Evolutionary conservation across 2,888 invertebrate species (phyloP).

Genomic region (Dendrolimus pini): DNA sequence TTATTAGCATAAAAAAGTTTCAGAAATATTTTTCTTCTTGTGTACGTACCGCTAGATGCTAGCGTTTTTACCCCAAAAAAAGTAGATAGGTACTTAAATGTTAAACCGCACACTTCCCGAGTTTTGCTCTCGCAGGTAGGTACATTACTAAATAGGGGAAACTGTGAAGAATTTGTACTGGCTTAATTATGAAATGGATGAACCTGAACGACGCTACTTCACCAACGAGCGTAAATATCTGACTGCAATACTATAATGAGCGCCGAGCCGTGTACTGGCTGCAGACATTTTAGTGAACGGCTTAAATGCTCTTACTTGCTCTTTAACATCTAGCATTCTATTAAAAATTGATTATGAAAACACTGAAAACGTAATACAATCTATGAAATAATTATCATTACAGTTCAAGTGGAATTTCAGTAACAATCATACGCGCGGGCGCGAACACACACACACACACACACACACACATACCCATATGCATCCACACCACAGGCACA

Average conservation of each 20-base stretch:
- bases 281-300: conserved; percentile 15
- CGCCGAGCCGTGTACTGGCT: neutral
- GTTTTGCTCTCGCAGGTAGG: conserved; percentile 11
- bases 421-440: too few relatives aligned
- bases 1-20: conserved; percentile 9
- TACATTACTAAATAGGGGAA: conserved; percentile 23
- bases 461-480: too few relatives aligned
- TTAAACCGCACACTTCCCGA: conserved; percentile 22
- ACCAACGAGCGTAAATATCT: conserved; percentile 10
- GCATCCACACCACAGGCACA: too few relatives aligned
- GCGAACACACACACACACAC: too few relatives aligned
- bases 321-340: neutral
- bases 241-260: conserved; percentile 4
- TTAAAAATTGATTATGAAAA: too few relatives aligned
- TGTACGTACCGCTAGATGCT: conserved; percentile 3
- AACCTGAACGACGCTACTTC: conserved; percentile 11
- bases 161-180: conserved; percentile 20
- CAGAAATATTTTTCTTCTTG: conserved; percentile 8
- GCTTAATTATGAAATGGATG: conserved; percentile 36
- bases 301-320: too few relatives aligned
- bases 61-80: conserved; percentile 13
- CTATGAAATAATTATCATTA: too few relatives aligned
- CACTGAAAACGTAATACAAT: too few relatives aligned
- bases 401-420: too few relatives aligned
- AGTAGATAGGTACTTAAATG: conserved; percentile 21